Conservation (phyloP, 2,113 vertebrate species). For the Ovis canadensis region DNA sequence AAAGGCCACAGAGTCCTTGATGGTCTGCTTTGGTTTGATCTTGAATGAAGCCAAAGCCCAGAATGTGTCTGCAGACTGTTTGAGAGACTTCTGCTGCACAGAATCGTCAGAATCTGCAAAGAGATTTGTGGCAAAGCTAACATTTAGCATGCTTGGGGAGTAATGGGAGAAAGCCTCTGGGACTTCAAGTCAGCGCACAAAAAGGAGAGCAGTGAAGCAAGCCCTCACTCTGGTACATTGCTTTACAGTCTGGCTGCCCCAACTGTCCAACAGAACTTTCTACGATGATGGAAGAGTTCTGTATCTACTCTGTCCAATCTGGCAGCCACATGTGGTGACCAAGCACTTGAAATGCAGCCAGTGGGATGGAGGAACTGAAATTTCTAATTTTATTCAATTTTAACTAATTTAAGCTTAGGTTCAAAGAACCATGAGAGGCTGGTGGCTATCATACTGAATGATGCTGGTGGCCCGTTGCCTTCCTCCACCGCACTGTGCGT, state of each 20-base stretch:
- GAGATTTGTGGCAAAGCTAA: neutral
- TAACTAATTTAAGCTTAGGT: neutral
- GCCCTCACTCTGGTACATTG: accelerated
- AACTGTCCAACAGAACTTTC: accelerated
- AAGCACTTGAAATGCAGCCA: neutral
- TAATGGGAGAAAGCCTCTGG: accelerated
- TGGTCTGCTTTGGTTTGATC: neutral
- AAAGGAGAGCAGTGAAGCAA: neutral
- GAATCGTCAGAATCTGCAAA: too few species aligned
- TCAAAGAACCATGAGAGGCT: too few species aligned
- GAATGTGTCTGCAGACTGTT: accelerated
- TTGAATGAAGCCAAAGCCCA: neutral
- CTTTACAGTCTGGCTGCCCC: accelerated
- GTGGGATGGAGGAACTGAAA: neutral
- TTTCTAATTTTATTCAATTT: neutral
- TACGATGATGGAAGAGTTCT: accelerated
- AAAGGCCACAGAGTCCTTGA: accelerated
- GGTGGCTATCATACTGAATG: accelerated
- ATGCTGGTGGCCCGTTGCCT: accelerated
- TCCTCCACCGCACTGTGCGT: accelerated
- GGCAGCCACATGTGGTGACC: neutral
- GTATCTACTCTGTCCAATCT: neutral
- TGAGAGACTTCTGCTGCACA: accelerated
- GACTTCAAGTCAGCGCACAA: too few species aligned
- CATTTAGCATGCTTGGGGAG: accelerated